These are phyloP conservation scores for Hybos culiciformis DNA, from an alignment of 2,888 invertebrate genomes.

Conservation along the genomic window DNA sequence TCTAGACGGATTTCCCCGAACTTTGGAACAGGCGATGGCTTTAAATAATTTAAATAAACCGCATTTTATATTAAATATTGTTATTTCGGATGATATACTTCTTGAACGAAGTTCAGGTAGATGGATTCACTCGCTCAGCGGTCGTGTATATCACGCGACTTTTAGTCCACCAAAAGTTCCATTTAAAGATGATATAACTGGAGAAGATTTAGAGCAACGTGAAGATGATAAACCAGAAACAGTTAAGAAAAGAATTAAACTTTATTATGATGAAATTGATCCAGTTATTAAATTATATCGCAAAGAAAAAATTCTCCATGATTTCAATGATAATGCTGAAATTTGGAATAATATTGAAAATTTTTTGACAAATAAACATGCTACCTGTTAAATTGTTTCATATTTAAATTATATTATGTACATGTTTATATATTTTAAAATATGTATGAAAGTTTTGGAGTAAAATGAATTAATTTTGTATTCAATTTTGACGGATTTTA, in stretches of 20 bases:
- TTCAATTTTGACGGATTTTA: too few relatives aligned
- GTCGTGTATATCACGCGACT: conserved; percentile 83
- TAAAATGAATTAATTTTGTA: too few relatives aligned
- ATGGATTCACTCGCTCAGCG: conserved; percentile 83
- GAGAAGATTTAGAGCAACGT: conserved; percentile 74
- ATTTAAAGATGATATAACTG: conserved; percentile 71
- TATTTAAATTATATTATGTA: too few relatives aligned
- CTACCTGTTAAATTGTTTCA: too few relatives aligned
- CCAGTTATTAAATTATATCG: conserved; percentile 76
- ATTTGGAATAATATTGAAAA: conserved; percentile 74
- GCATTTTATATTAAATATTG: conserved; percentile 71
- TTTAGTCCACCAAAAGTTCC: conserved; percentile 85
- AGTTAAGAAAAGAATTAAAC: conserved; percentile 61
- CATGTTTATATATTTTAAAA: too few relatives aligned
- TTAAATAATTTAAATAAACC: conserved; percentile 56
- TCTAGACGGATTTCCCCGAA: conserved; percentile 59
- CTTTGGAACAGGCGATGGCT: conserved; percentile 64
- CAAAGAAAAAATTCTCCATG: conserved; percentile 54
- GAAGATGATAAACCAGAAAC: conserved; percentile 85
- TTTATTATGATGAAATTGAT: conserved; percentile 61
- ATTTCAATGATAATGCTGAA: conserved; percentile 75
- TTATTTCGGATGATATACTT: conserved; percentile 76
- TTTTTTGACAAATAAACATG: conserved; percentile 20
- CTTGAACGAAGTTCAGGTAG: conserved; percentile 72
- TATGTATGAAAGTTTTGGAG: too few relatives aligned